These are phyloP conservation scores for human (Homo sapiens) DNA, from an alignment of 2,113 vertebrate genomes.

Conservation along the genomic window DNA sequence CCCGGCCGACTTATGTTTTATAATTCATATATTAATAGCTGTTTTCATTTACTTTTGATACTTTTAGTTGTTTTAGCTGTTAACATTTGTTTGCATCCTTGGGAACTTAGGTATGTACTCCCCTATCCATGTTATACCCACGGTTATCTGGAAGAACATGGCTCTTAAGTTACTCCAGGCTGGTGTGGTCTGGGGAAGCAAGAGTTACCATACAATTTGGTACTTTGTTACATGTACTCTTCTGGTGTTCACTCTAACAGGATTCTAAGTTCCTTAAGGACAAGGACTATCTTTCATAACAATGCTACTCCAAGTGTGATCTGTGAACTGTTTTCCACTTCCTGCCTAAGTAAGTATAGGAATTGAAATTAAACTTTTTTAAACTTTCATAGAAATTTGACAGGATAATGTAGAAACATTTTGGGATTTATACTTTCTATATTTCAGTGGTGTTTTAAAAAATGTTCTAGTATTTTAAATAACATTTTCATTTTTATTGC, in stretches of 20 bases:
- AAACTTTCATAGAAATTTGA: not conserved
- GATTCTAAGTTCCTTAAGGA: not conserved
- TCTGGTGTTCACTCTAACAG: not conserved
- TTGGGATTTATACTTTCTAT: not conserved
- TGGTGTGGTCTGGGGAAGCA: not conserved
- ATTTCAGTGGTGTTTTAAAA: not conserved
- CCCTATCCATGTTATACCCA: not conserved
- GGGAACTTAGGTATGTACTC: not conserved
- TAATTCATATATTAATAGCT: not conserved
- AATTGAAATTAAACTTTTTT: not conserved
- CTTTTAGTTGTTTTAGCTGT: not conserved
- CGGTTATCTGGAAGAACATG: not conserved
- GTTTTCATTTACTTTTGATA: not conserved
- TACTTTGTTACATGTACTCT: not conserved
- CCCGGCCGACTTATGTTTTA: not conserved
- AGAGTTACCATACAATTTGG: not conserved
- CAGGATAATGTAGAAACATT: not conserved
- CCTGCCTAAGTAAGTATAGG: not conserved
- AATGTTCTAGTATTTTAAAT: not conserved
- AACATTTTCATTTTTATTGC: constrained; percentile 11
- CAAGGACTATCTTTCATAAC: not conserved
- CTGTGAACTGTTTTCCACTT: not conserved
- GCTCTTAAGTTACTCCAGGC: not conserved
- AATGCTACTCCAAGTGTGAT: not conserved
- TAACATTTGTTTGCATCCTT: not conserved